Percentiles rank a stretch among this genome's conserved stretches.
Conservation (phyloP, 1,140 invertebrate genomes). For the Oncopeltus fasciatus region DNA sequence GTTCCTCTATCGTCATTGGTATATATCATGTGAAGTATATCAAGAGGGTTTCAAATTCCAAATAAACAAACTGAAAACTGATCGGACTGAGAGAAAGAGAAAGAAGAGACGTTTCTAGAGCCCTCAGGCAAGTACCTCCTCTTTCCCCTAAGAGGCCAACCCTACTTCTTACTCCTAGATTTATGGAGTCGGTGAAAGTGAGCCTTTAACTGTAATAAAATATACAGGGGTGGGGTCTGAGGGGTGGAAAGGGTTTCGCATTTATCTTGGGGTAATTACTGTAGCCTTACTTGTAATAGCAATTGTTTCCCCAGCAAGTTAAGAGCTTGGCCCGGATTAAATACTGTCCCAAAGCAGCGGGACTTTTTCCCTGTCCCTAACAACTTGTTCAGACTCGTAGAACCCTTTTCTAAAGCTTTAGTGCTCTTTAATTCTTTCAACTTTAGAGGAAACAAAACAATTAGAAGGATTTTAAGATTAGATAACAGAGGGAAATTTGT, state of each 20-base stretch:
- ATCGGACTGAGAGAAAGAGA: no score
- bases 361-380: not conserved
- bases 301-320: conserved; percentile 4
- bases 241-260: no score
- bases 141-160: no score
- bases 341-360: not conserved
- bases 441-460: not conserved
- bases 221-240: not conserved
- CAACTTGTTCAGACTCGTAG: not conserved
- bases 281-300: conserved; percentile 1
- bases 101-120: no score
- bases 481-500: not conserved
- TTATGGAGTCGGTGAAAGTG: not conserved
- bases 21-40: no score
- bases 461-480: not conserved
- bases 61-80: no score
- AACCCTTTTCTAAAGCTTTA: not conserved
- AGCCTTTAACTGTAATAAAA: conserved; percentile 7
- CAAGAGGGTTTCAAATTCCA: no score
- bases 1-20: no score
- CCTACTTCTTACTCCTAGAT: no score
- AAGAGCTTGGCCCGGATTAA: not conserved
- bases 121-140: no score
- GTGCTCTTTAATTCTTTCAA: not conserved
- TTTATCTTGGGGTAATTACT: conserved; percentile 5